Base-by-base conservation (phyloP, 2,113 vertebrate species). In the Phalacrocorax brasilianus region DNA sequence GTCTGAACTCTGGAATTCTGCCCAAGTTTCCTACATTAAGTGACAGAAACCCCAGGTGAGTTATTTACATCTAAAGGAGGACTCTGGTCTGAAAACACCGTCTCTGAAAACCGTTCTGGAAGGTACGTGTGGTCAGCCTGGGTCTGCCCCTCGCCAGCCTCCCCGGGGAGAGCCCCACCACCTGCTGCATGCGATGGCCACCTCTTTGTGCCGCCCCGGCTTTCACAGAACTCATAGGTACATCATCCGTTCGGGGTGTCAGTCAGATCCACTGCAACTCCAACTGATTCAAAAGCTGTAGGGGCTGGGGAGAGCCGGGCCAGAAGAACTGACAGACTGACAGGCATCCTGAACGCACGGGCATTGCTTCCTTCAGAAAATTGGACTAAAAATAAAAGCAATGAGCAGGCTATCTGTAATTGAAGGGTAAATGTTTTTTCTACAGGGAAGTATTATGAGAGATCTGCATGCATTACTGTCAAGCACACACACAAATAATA, bases 91-190 rank as follows among this genome's bases (percentile, higher is more conserved):
- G 58, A 79, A 68, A 91, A 82, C 27, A 30, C 22, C n/a, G 11
- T 5, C 77, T 63, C 61, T 28, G 61, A 44, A n/a, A 90, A 55
- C 20, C 3, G 0, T 42, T 35, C 58, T 68, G 49, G 28, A 66
- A 78, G 1, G 1, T 21, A 6, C 1, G 7, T 6, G 35, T 0
- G 55, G 44, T 38, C 35, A 42, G 0, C 27, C 23, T 28, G 66
- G 21, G 27, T 56, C 33, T 42, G 38, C 50, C 63, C 44, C 78
- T 20, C 82, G 73, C 24, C 42, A 5, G 28, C 40, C 55, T 67
- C 15, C 22, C 32, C 1, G 0, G 14, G 33, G 45, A 70, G 21
- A 47, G 78, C 45, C 45, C 61, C 4, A 6, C 15, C 8, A 68
- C 83, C 47, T 6, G 8, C 32, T 11, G 26, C 32, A 30, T 3